Percentiles rank a stretch among this genome's conserved stretches.
These are phyloP conservation scores for Meleagris gallopavo DNA, from an alignment of 2,113 vertebrate species.

Conservation along the genomic window DNA sequence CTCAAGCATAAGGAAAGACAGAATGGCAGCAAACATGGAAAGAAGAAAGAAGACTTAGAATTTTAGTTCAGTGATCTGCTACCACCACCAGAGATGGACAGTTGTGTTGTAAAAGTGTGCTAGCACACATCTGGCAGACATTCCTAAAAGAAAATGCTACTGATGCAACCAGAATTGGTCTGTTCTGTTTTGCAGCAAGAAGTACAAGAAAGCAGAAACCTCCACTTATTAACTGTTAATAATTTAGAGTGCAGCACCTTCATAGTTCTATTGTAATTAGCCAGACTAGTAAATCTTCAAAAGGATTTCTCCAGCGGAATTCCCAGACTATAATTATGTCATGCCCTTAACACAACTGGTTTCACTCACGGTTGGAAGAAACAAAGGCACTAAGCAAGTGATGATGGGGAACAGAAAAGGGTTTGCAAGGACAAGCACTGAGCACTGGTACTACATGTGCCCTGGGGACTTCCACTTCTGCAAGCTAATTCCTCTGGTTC, in stretches of 20 bases:
- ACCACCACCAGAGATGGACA: neutral
- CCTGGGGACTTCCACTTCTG: neutral
- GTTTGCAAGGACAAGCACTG: neutral
- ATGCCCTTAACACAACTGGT: conserved; percentile 49
- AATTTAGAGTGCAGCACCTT: conserved; percentile 21
- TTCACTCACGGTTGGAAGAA: conserved; percentile 55
- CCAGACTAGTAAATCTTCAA: conserved; percentile 39
- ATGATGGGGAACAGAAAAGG: neutral
- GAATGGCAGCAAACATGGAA: neutral
- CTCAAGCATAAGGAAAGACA: neutral
- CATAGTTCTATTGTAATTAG: conserved; percentile 23
- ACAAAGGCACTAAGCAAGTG: neutral
- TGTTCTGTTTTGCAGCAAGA: conserved; percentile 2
- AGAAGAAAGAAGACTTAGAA: neutral
- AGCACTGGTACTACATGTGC: fast-evolving
- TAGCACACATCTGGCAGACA: neutral
- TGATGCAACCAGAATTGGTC: neutral
- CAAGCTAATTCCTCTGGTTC: neutral
- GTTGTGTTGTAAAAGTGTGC: neutral
- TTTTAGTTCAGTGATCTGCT: neutral
- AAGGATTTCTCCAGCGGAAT: conserved; percentile 31
- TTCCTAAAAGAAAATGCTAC: neutral
- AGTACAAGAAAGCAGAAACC: neutral
- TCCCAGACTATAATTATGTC: conserved; percentile 57
- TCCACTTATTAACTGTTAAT: conserved; percentile 26